Conservation (phyloP, 2,797 vertebrate genomes). For the Schizopygopsis malacanthus region DNA sequence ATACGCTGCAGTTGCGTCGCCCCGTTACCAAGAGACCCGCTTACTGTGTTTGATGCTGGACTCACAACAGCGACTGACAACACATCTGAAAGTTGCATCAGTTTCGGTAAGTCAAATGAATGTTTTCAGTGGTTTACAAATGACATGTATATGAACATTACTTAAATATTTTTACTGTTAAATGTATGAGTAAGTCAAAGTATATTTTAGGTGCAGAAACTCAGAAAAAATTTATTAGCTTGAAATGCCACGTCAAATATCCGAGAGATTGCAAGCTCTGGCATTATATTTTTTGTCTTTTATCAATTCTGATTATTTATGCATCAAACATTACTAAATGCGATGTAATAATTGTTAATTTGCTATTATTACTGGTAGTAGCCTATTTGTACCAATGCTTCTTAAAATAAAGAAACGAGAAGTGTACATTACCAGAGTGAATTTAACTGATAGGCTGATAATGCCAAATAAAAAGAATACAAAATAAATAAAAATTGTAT, state of each 20-base stretch:
- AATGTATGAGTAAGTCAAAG: background rate
- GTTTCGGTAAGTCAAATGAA: slow-evolving; percentile 45
- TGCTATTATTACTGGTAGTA: background rate
- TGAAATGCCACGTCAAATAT: too few relatives aligned
- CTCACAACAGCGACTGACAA: background rate
- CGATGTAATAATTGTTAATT: background rate
- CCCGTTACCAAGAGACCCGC: slow-evolving; percentile 59
- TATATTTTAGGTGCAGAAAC: background rate
- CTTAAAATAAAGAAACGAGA: background rate
- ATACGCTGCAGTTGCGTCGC: slow-evolving; percentile 33
- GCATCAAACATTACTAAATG: background rate
- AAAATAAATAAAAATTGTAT: too few relatives aligned
- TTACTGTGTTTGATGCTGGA: background rate
- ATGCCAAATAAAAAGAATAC: background rate
- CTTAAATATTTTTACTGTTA: background rate
- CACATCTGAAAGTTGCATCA: background rate
- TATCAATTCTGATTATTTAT: background rate
- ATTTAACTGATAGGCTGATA: background rate
- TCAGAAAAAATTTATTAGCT: background rate
- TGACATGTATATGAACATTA: too few relatives aligned
- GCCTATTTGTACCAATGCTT: background rate
- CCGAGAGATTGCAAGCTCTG: background rate
- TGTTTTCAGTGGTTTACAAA: background rate
- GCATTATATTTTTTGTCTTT: too few relatives aligned
- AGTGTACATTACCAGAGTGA: background rate